Conservation (phyloP, 2,888 invertebrate species). For the Abscondita cerata region DNA sequence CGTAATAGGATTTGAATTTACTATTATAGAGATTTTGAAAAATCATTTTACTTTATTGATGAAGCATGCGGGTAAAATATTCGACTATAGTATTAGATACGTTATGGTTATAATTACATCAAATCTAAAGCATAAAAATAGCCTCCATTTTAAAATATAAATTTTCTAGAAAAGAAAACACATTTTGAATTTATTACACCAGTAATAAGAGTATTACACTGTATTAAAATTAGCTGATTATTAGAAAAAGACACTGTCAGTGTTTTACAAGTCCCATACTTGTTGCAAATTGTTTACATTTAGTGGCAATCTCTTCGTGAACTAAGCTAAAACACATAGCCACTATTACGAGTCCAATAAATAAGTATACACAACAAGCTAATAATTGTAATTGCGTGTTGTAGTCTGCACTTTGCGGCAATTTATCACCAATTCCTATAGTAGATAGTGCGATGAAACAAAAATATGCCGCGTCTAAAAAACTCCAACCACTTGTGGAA, state of each 20-base stretch:
- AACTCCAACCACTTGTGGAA: slow-evolving; percentile 81
- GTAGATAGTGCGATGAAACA: slow-evolving; percentile 86
- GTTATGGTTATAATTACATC: no score
- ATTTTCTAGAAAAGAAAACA: neutral
- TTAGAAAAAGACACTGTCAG: slow-evolving; percentile 35
- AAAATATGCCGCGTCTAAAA: slow-evolving; percentile 83
- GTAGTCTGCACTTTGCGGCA: slow-evolving; percentile 61
- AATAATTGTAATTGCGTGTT: slow-evolving; percentile 75
- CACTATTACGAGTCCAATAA: slow-evolving; percentile 79
- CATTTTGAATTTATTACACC: slow-evolving; percentile 24
- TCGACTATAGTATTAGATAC: no score
- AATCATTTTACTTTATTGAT: no score
- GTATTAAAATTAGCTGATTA: slow-evolving; percentile 16
- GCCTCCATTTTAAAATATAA: no score
- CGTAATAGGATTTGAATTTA: no score
- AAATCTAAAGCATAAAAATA: no score
- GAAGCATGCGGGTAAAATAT: no score
- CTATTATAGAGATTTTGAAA: no score
- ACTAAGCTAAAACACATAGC: slow-evolving; percentile 86
- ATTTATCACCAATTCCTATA: slow-evolving; percentile 81
- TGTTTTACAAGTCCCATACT: slow-evolving; percentile 65
- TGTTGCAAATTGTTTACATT: slow-evolving; percentile 75
- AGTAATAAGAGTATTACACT: slow-evolving; percentile 24
- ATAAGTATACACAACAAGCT: slow-evolving; percentile 80
- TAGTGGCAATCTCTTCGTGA: slow-evolving; percentile 79